A percentile compares a stretch with the other conserved stretches of the same genome.
These are phyloP conservation scores for Daboia siamensis DNA, from an alignment of 2,113 vertebrate species.

Conservation along the genomic window DNA sequence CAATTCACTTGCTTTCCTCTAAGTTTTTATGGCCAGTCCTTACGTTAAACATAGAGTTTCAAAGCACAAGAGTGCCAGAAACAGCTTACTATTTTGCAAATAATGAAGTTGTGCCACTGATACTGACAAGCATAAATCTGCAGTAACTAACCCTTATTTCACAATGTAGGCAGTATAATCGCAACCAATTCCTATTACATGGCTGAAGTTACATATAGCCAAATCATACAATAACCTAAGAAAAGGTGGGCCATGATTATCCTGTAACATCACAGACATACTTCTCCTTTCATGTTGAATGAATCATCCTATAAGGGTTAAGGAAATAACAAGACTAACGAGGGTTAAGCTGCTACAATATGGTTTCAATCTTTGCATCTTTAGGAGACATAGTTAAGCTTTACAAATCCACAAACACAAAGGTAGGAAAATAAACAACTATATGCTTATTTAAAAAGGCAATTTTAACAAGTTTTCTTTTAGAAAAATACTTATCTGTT, in stretches of 20 bases:
- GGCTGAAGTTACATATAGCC: slow-evolving; percentile 42
- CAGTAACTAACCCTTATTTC: not conserved
- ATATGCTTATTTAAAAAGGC: slow-evolving; percentile 55
- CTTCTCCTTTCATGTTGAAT: slow-evolving; percentile 22
- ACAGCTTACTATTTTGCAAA: not conserved
- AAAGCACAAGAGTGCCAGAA: slow-evolving; percentile 11
- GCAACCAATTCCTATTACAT: slow-evolving; percentile 30
- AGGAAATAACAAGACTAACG: slow-evolving; percentile 29
- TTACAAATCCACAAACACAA: slow-evolving; percentile 27
- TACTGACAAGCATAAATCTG: not conserved
- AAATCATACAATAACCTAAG: not conserved
- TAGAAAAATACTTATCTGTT: slow-evolving; percentile 59
- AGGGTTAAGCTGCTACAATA: slow-evolving; percentile 34
- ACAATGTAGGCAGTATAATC: slow-evolving; percentile 7
- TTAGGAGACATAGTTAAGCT: slow-evolving; percentile 35
- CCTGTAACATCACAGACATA: slow-evolving; percentile 16
- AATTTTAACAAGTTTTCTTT: slow-evolving; percentile 42
- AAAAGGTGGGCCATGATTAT: slow-evolving; percentile 11
- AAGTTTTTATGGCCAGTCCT: not conserved
- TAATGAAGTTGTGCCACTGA: not conserved
- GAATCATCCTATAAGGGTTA: slow-evolving; percentile 18
- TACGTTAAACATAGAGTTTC: slow-evolving; percentile 5
- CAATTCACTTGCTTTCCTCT: not conserved
- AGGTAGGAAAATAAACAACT: slow-evolving; percentile 63
- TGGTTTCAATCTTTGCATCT: slow-evolving; percentile 18